Percentiles rank a stretch among this genome's conserved stretches.
These are phyloP conservation scores for Drosophila birchii DNA, from an alignment of 2,888 invertebrate species.

Conservation along the genomic window DNA sequence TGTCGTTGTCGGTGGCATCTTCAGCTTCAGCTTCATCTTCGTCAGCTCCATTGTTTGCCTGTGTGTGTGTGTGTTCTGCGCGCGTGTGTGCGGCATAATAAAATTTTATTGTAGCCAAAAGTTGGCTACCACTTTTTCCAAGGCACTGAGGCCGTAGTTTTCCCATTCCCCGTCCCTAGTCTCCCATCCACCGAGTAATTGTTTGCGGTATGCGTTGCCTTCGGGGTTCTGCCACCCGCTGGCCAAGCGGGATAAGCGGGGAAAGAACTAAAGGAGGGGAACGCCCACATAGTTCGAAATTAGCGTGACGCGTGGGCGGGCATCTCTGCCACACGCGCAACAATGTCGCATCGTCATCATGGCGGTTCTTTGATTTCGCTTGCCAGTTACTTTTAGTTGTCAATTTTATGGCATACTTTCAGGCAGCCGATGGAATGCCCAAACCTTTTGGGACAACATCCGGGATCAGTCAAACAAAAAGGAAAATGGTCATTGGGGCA, in stretches of 20 bases:
- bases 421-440: slow-evolving; percentile 47
- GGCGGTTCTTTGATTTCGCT: slow-evolving; percentile 43
- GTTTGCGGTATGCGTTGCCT: slow-evolving; percentile 36
- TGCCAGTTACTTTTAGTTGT: slow-evolving; percentile 45
- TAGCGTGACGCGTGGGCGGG: slow-evolving; percentile 50
- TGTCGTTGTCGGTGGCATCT: slow-evolving; percentile 25
- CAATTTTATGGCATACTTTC: slow-evolving; percentile 65
- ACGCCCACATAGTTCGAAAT: slow-evolving; percentile 72
- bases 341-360: slow-evolving; percentile 59
- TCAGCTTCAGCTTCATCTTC: slow-evolving; percentile 48
- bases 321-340: slow-evolving; percentile 47
- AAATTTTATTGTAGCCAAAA: slow-evolving; percentile 79
- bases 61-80: slow-evolving; percentile 41
- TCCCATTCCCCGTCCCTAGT: slow-evolving; percentile 1
- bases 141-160: slow-evolving; percentile 42
- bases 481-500: not conserved
- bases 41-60: slow-evolving; percentile 39
- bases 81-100: slow-evolving; percentile 78
- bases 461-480: not conserved
- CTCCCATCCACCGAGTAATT: slow-evolving; percentile 17
- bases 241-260: slow-evolving; percentile 9
- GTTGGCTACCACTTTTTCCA: slow-evolving; percentile 75
- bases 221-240: slow-evolving; percentile 16
- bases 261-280: slow-evolving; percentile 9
- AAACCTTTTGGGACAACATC: slow-evolving; percentile 11